Base-by-base conservation (phyloP, 2,888 invertebrate genomes). In the Sussaba pulchella region DNA sequence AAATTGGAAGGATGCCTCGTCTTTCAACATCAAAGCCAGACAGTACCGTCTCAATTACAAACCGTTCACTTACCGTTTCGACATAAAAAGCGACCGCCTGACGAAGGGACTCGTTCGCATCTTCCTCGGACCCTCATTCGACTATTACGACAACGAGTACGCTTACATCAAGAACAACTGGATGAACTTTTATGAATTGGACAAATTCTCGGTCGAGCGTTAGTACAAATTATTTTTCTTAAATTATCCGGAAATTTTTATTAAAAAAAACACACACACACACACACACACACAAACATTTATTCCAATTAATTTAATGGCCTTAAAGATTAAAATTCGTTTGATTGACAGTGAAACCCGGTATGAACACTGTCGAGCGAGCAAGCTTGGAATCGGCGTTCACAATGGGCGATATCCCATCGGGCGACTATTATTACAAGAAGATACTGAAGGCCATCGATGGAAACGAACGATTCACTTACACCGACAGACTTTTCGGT, bases 1-100 rank as follows among this genome's bases (percentile, higher is more conserved):
- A 17, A 93, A 91, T 84, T 87, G 90, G 83, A 93, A 93, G 87
- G 90, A 91, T 12, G 92, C 93, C 82, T 89, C 92, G 31, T 83
- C 94, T 12, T 92, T 93, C 87, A 91, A 93, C 78, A 94, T 94
- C 87, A 93, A 94, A 85, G 94, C 95, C 10, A 94, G 95, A 76
- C 95, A 96, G 89, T 93, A 94, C 85, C 95, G 96, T 86, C 93
- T 96, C 39, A 95, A 95, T 92, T 95, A 96, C 93, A 94, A 95
- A 83, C 94, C 94, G 2, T 96, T 96, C 94, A 93, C 93, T 74
- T 94, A 95, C 87, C 93, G 93, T 63, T 91, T 96, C 86, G 93
- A 94, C 74, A 91, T 96, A 21, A 93, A 93, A 84, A 94, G 95
- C 82, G 94, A 95, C 81, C 93, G 94, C 73, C 93, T 93, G 26